Evolutionary conservation across 2,797 vertebrate genomes (phyloP).

Genomic region (Emys orbicularis): DNA sequence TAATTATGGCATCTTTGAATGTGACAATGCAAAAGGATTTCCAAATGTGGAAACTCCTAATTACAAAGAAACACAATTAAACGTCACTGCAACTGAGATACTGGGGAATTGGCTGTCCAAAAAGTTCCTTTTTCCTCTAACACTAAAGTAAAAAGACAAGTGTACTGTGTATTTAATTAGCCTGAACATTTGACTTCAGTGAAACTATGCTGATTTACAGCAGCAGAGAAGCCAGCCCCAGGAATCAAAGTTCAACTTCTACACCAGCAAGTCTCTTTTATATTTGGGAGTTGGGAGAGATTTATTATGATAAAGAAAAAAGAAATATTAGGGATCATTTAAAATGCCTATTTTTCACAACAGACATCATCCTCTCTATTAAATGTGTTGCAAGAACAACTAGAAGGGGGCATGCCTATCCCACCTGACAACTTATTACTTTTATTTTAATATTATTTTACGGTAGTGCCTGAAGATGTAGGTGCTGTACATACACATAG

Average conservation of each 20-base stretch:
- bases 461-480: slow-evolving; percentile 42
- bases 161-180: slow-evolving; percentile 14
- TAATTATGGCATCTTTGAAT: slow-evolving; percentile 62
- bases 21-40: slow-evolving; percentile 61
- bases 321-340: background rate
- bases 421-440: slow-evolving; percentile 38
- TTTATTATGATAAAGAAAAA: background rate
- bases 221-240: background rate
- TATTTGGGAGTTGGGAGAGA: background rate
- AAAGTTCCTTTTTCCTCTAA: background rate
- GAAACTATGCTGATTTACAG: background rate
- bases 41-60: slow-evolving; percentile 31
- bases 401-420: slow-evolving; percentile 37
- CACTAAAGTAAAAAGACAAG: slow-evolving; percentile 43
- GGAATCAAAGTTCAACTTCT: background rate
- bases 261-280: background rate
- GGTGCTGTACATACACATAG: background rate
- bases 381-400: slow-evolving; percentile 32
- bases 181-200: slow-evolving; percentile 20
- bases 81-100: slow-evolving; percentile 35
- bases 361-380: slow-evolving; percentile 9
- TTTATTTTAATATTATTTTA: slow-evolving; percentile 57
- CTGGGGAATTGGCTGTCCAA: slow-evolving; percentile 41
- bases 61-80: slow-evolving; percentile 38
- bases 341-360: background rate